Conservation (phyloP, 1,140 invertebrate genomes). For the Agrilus planipennis region DNA sequence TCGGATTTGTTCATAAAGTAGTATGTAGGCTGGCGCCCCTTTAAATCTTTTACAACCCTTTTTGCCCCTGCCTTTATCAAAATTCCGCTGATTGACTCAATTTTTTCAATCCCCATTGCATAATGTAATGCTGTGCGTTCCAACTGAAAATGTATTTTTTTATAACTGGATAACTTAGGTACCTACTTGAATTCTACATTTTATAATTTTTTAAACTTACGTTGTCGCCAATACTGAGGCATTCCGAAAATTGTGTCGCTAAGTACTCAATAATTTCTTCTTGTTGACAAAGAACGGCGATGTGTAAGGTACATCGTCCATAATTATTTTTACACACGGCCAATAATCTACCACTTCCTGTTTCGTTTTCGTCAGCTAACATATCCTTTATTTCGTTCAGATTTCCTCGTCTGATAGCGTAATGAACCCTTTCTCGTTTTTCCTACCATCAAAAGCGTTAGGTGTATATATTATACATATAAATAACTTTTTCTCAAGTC, state of each 20-base stretch:
- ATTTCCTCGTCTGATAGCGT: constrained; percentile 56
- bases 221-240: constrained; percentile 69
- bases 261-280: constrained; percentile 64
- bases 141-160: constrained; percentile 44
- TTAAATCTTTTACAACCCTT: constrained; percentile 70
- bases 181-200: neutral
- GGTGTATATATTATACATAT: neutral
- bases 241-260: constrained; percentile 56
- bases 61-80: constrained; percentile 72
- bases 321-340: constrained; percentile 63
- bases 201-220: constrained; percentile 43
- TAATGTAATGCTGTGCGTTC: constrained; percentile 78
- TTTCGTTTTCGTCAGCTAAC: constrained; percentile 42
- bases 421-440: constrained; percentile 62
- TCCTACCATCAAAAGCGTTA: no score
- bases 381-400: constrained; percentile 45
- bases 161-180: neutral
- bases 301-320: constrained; percentile 61
- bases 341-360: constrained; percentile 48
- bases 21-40: constrained; percentile 78
- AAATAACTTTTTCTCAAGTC: no score
- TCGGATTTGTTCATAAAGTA: constrained; percentile 88
- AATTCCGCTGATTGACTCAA: constrained; percentile 65
- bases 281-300: constrained; percentile 69
- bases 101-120: constrained; percentile 75